Evolutionary conservation across 2,797 vertebrate species (phyloP), one percentile per base, ranked within the genome.

Genomic region (Dicrostonyx torquatus): DNA sequence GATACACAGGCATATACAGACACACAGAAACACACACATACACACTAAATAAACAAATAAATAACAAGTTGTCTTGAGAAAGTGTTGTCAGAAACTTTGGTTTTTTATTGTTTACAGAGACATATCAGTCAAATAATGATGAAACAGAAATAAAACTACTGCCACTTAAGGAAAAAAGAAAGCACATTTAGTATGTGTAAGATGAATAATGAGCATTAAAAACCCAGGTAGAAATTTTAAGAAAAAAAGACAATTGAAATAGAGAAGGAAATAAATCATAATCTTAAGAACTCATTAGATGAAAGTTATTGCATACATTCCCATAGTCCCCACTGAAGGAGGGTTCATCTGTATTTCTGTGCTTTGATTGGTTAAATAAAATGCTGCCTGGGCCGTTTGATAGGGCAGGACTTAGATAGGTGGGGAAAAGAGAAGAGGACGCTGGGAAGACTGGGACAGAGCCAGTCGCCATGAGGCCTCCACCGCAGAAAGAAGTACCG

Each of bases 141-240:
- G 55, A 93, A 85, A 77, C 34, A 75, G 83, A 94, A 94, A 50
- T 6, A 68, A 75, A 78, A 48, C 31, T 82, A 87, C 72, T 84
- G 84, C 31, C 75, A 89, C 76, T 93, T 93, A 95, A 58, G 55
- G 55, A 60, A 79, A 66, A 53, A 64, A n/a, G n/a, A 82, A 89
- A 48, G 70, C n/a, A 87, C 88, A 68, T 20, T 85, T n/a, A 91
- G 45, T 73, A 72, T 80, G n/a, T 89, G 40, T 26, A 48, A 87
- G 76, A 89, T 89, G 72, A 94, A 6, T 89, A 94, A 92, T 70
- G 80, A 75, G 75, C 43, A 77, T 80, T 87, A 96, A 92, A 96
- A 45, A 24, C 91, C 55, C 68, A 92, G 73, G 34, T 15, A 79
- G 87, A 82, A 43, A 80, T 80, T 70, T 73, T 88, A 58, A 70